Evolutionary conservation across 2,113 vertebrate genomes (phyloP), one percentile per base, ranked within the genome.

Genomic region (Machaerirhynchus nigripectus): DNA sequence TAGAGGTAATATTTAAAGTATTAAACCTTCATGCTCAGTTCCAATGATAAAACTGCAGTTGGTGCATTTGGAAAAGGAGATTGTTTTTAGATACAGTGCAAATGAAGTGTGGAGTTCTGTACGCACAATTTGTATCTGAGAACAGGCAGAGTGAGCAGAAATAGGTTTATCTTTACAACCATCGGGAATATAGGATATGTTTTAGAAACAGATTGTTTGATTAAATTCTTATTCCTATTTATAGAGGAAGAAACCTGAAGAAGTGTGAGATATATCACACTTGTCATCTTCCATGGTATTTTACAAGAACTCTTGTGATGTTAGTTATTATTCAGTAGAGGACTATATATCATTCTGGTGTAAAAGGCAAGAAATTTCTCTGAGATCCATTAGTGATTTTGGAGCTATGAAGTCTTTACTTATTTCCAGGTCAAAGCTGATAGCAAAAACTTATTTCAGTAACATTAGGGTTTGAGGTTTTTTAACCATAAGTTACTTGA

Each of bases 401-500:
- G 27, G 16, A 84, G 16, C 22, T 93, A 37, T n/a, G 65, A 94
- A 77, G 14, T 77, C 13, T 30, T 27, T 82, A 60, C 18, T 71
- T 79, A 89, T 87, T 96, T 96, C 67, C 53, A 94, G 42, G 56
- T 88, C 74, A 82, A 78, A 84, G 55, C 17, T 50, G 83, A 52
- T 83, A 64, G 60, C n/a, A 44, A 67, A 96, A 39, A 64, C 22
- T 49, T 69, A 55, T 46, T 44, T 89, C 60, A 85, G 27, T 44
- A 63, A 13, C 74, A 68, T 73, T 83, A 92, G 13, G 2, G 8
- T 76, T 78, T 60, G 39, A 13, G 3, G 0, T 21, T 65, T 73
- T 83, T 84, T 55, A 79, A 57, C 10, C 73, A 73, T 80, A 65
- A 83, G 49, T 60, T 71, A 46, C 71, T 93, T 85, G 84, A 81